Base-by-base conservation (phyloP, 2,113 vertebrate genomes). In the Chionomys nivalis region DNA sequence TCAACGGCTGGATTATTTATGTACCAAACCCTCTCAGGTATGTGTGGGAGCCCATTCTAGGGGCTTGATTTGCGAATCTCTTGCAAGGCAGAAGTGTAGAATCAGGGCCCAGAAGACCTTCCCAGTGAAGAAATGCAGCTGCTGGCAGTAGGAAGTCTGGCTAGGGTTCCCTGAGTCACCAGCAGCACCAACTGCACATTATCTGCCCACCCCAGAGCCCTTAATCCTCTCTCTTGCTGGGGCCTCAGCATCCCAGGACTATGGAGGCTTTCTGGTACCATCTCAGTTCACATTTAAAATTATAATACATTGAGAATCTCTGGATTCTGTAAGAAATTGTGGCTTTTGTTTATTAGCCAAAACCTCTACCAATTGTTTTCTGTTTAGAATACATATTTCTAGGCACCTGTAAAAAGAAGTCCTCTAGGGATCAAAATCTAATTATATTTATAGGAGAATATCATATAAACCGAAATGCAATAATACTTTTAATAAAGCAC, bases 371-470 rank as follows among this genome's bases (percentile, higher is more conserved):
- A 82, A 44, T n/a, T 76, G 19, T 92, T 93, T 91, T 76, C 26
- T 58, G 4, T 39, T 55, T 58, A 68, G 82, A 75, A 21, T 73
- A 75, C 68, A 61, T 86, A 58, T 96, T 90, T 94, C 87, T 89
- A 91, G 17, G 33, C 8, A 87, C 52, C 93, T 77, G 49, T 87
- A 36, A 92, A 65, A 81, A 76, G 39, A 75, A 83, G 26, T 39
- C 90, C 21, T 83, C 89, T 87, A 47, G 85, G 65, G 76, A 70
- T 86, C 23, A 76, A 79, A 96, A 42, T 94, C 61, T 91, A 95
- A 93, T 96, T 87, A 36, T 90, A 73, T 52, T 66, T 55, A 39
- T 47, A 76, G 17, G 31, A 39, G 26, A 75, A 78, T 63, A 6
- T 88, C 61, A 83, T 65, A 83, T 90, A 95, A 89, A 68, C 31